phyloP scores from a whole-genome alignment of 2,797 vertebrate species.

The Spheniscus humboldti region DNA sequence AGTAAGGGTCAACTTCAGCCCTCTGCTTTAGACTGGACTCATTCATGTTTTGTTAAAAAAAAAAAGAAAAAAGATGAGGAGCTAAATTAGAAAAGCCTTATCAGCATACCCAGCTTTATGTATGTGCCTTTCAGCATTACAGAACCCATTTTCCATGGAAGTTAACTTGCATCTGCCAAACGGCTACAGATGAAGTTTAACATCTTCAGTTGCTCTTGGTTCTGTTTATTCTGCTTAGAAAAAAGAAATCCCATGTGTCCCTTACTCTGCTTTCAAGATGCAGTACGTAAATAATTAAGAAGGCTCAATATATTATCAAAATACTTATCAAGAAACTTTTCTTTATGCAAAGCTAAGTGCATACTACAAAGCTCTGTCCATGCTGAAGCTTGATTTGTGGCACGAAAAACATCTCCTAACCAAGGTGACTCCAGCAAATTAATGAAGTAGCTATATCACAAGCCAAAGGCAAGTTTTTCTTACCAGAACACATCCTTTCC shows the following conservation, averaged over 20 bases:
- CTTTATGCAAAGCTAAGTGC: neutral
- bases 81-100: neutral
- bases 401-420: neutral
- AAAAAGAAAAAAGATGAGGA: neutral
- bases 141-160: neutral
- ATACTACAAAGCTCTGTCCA: neutral
- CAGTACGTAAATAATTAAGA: neutral
- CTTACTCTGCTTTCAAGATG: neutral
- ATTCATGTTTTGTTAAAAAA: neutral
- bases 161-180: neutral
- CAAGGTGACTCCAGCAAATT: neutral
- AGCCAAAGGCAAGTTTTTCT: neutral
- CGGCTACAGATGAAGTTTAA: neutral
- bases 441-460: neutral
- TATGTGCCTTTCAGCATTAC: neutral
- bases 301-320: neutral
- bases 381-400: neutral
- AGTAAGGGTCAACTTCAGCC: neutral
- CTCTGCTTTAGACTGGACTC: neutral
- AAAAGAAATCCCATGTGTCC: neutral
- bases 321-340: neutral
- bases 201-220: neutral
- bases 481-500: neutral
- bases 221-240: neutral
- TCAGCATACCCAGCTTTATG: neutral